phyloP scores from a whole-genome alignment of 1,140 invertebrate species.

The Ruditapes philippinarum region DNA sequence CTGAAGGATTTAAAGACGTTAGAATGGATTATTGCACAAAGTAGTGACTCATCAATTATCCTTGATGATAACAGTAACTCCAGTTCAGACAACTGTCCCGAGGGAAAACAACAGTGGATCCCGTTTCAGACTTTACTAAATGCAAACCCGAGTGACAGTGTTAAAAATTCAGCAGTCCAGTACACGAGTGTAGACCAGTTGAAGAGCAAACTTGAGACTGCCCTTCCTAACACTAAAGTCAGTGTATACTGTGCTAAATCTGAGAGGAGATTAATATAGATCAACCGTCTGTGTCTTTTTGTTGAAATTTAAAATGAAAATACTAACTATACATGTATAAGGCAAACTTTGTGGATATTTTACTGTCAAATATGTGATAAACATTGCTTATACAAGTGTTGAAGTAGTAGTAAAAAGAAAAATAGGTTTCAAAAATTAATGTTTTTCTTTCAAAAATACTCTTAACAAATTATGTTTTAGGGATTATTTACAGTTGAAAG shows the following conservation, averaged over 20 bases:
- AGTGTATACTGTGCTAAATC: neutral
- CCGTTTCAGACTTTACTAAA: neutral
- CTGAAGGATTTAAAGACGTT: slow-evolving; percentile 6
- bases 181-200: slow-evolving; percentile 25
- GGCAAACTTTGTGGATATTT: too few species aligned
- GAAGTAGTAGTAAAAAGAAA: too few species aligned
- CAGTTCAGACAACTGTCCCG: neutral
- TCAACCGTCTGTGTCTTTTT: too few species aligned
- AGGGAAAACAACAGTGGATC: slow-evolving; percentile 26
- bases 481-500: too few species aligned
- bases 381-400: too few species aligned
- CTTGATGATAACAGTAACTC: slow-evolving; percentile 24
- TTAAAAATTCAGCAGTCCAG: neutral
- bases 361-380: too few species aligned
- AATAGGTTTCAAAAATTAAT: too few species aligned
- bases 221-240: slow-evolving; percentile 4
- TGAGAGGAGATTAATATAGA: neutral
- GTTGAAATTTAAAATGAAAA: too few species aligned
- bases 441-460: too few species aligned
- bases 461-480: too few species aligned
- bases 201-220: neutral
- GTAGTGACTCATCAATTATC: slow-evolving; percentile 9
- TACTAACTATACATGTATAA: too few species aligned
- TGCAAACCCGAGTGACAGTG: neutral
- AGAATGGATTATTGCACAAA: slow-evolving; percentile 1